Conservation (phyloP, 2,888 invertebrate genomes). For the Drosophila infuscata region DNA sequence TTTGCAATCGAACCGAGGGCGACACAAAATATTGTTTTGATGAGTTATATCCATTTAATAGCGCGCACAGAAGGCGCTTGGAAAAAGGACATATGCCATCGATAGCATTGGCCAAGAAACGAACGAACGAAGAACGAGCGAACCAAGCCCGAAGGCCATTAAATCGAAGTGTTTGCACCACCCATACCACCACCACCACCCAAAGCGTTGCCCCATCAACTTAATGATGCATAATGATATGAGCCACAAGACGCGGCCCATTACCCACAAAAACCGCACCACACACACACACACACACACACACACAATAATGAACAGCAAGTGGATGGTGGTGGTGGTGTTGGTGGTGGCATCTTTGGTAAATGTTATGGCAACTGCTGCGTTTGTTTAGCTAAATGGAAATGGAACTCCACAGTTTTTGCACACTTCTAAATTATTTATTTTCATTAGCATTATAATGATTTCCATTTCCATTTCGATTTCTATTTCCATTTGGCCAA, state of each 20-base stretch:
- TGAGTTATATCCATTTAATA: slow-evolving; percentile 77
- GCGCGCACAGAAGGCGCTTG: slow-evolving; percentile 50
- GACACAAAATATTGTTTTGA: slow-evolving; percentile 70
- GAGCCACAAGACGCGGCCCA: slow-evolving; percentile 74
- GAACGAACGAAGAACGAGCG: too few species aligned
- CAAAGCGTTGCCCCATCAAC: slow-evolving; percentile 66
- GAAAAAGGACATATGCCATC: slow-evolving; percentile 60
- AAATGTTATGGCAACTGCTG: slow-evolving; percentile 39
- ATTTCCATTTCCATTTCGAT: slow-evolving; percentile 36
- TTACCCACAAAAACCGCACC: slow-evolving; percentile 63
- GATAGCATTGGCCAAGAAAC: background rate
- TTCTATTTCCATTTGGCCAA: slow-evolving; percentile 14
- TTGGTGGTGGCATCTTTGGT: background rate
- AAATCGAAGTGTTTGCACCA: slow-evolving; percentile 65
- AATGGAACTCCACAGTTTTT: slow-evolving; percentile 31
- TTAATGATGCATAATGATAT: slow-evolving; percentile 80
- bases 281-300: slow-evolving; percentile 15
- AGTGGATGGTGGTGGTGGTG: background rate
- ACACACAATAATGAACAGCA: background rate
- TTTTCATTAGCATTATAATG: slow-evolving; percentile 74
- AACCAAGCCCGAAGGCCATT: slow-evolving; percentile 47
- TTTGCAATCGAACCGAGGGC: slow-evolving; percentile 48
- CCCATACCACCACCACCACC: too few species aligned
- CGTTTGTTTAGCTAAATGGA: slow-evolving; percentile 68
- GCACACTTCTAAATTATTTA: slow-evolving; percentile 67